phyloP scores from a whole-genome alignment of 2,797 vertebrate species.

The Mastacembelus armatus region DNA sequence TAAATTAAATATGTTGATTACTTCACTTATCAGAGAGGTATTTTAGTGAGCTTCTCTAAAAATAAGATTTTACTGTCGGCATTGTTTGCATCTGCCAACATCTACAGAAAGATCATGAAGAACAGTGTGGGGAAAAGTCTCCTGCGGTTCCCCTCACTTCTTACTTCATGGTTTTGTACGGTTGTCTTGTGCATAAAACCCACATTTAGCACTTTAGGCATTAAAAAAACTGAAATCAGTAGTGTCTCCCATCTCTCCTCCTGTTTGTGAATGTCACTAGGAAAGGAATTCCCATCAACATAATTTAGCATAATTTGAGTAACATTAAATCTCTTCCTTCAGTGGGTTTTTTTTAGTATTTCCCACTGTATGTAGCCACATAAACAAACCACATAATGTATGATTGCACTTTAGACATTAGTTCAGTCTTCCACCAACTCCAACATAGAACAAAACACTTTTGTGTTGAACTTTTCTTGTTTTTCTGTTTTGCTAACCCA shows the following conservation, averaged over 20 bases:
- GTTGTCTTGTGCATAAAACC: constrained; percentile 56
- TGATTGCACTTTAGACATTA: constrained; percentile 48
- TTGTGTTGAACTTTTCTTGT: constrained; percentile 47
- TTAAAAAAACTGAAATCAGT: constrained; percentile 52
- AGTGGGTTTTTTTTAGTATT: constrained; percentile 41
- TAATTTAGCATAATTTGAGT: constrained; percentile 44
- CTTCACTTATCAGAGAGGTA: constrained; percentile 36
- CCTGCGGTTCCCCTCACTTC: constrained; percentile 25
- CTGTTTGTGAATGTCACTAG: constrained; percentile 50
- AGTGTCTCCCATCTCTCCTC: constrained; percentile 30
- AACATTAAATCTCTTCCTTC: constrained; percentile 49
- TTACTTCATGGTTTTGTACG: constrained; percentile 59
- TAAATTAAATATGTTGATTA: constrained; percentile 42
- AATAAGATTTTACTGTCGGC: constrained; percentile 64
- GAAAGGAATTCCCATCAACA: constrained; percentile 39
- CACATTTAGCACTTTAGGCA: constrained; percentile 48
- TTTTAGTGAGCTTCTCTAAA: constrained; percentile 49
- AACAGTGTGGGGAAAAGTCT: constrained; percentile 36
- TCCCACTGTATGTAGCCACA: constrained; percentile 40
- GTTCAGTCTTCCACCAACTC: constrained; percentile 27
- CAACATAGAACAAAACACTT: constrained; percentile 44
- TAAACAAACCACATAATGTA: constrained; percentile 58
- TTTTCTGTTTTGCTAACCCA: constrained; percentile 50
- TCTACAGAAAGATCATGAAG: constrained; percentile 40
- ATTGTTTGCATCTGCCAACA: constrained; percentile 48